Evolutionary conservation across 2,113 vertebrate genomes (phyloP).

Genomic region (Herpetotheres cachinnans): DNA sequence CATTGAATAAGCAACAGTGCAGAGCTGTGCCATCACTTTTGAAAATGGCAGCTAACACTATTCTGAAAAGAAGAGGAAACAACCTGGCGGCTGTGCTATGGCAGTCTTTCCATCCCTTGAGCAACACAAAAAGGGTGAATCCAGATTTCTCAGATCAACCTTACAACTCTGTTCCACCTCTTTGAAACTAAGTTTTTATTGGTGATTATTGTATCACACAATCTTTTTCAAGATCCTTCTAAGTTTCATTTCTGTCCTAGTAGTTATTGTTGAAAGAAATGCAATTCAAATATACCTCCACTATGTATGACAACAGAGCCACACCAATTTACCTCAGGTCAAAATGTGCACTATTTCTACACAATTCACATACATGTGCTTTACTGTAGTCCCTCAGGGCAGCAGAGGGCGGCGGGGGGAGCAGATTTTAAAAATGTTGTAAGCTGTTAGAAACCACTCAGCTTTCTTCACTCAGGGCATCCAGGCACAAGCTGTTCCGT

Average conservation of each 20-base stretch:
- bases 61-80: neutral
- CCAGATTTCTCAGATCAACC: neutral
- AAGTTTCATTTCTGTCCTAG: neutral
- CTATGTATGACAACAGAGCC: neutral
- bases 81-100: neutral
- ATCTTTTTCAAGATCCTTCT: neutral
- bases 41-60: neutral
- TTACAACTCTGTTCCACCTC: neutral
- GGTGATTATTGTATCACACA: neutral
- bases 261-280: neutral
- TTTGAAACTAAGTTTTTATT: neutral
- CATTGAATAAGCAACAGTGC: neutral
- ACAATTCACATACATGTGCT: neutral
- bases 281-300: neutral
- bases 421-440: neutral
- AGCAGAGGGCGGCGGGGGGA: too few species aligned
- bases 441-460: neutral
- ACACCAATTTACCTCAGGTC: neutral
- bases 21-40: neutral
- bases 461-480: neutral
- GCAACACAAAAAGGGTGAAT: neutral
- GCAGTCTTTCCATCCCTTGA: neutral
- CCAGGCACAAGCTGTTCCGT: neutral
- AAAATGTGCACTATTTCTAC: neutral
- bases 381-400: neutral